Percentiles rank a stretch among this genome's conserved stretches.
These are phyloP conservation scores for Ifrita kowaldi DNA, from an alignment of 2,113 vertebrate genomes.

Conservation along the genomic window DNA sequence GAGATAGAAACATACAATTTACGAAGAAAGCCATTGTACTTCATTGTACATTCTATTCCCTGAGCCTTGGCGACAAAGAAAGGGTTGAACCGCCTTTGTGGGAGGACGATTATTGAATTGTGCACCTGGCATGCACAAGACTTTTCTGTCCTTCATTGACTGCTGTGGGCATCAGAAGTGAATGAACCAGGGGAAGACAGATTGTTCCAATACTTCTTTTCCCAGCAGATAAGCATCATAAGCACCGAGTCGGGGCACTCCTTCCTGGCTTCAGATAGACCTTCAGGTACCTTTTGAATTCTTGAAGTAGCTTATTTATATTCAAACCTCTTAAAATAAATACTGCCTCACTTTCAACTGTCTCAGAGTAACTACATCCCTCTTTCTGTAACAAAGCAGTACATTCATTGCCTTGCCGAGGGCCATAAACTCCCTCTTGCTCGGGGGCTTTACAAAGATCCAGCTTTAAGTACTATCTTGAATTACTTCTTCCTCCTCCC, in stretches of 20 bases:
- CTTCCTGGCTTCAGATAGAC: neutral
- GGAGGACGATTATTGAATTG: neutral
- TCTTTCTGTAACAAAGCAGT: neutral
- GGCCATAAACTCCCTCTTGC: neutral
- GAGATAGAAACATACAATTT: neutral
- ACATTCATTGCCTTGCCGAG: neutral
- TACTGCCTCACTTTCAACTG: neutral
- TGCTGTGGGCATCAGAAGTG: conserved; percentile 18
- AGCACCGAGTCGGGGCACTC: neutral
- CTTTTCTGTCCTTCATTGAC: conserved; percentile 13
- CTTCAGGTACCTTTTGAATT: neutral
- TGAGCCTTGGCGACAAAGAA: neutral
- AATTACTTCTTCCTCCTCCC: neutral
- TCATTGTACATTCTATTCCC: neutral
- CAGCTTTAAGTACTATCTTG: neutral
- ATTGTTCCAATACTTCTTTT: neutral
- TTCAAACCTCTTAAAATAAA: conserved; percentile 6
- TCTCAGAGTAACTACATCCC: neutral
- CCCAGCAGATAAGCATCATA: neutral
- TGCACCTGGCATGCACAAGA: conserved; percentile 15
- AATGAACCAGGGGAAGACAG: neutral
- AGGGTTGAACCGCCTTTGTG: neutral
- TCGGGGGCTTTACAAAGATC: neutral
- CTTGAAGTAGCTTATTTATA: conserved; percentile 2
- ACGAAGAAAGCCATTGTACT: neutral